Evolutionary conservation across 2,113 vertebrate species (phyloP).

Genomic region (Xenopus laevis): DNA sequence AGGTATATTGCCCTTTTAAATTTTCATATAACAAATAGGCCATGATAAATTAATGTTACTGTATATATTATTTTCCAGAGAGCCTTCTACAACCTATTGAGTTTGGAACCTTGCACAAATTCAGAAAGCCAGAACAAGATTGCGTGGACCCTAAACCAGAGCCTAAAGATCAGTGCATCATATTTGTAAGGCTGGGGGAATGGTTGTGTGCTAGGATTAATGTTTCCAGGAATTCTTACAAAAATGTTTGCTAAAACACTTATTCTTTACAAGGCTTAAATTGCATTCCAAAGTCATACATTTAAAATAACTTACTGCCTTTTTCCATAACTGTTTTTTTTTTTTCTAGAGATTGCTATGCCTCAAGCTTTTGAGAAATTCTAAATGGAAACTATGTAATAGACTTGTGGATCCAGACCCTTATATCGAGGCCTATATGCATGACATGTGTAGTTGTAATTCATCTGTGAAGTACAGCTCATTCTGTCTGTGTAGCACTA

Average conservation of each 20-base stretch:
- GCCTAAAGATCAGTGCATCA: neutral
- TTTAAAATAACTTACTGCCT: no score
- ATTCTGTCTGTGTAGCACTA: conserved; percentile 65
- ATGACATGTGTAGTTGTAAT: conserved; percentile 64
- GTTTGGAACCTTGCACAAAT: conserved; percentile 9
- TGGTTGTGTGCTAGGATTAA: no score
- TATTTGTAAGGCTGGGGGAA: conserved; percentile 17
- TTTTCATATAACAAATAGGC: neutral
- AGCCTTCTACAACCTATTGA: neutral
- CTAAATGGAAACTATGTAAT: conserved; percentile 48
- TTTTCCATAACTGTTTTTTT: neutral
- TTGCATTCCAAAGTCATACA: neutral
- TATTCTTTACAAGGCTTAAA: neutral
- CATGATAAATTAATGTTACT: neutral
- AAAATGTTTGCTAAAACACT: neutral
- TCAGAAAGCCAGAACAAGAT: conserved; percentile 12
- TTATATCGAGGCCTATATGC: conserved; percentile 62
- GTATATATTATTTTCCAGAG: conserved; percentile 3
- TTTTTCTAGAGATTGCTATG: conserved; percentile 14
- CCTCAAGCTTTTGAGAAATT: conserved; percentile 10
- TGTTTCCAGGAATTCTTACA: neutral
- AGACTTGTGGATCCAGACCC: conserved; percentile 52
- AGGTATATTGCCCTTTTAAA: neutral
- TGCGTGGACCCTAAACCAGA: conserved; percentile 20
- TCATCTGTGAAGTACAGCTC: neutral